Base-by-base conservation (phyloP, 2,888 invertebrate species). In the Dryobota labecula region DNA sequence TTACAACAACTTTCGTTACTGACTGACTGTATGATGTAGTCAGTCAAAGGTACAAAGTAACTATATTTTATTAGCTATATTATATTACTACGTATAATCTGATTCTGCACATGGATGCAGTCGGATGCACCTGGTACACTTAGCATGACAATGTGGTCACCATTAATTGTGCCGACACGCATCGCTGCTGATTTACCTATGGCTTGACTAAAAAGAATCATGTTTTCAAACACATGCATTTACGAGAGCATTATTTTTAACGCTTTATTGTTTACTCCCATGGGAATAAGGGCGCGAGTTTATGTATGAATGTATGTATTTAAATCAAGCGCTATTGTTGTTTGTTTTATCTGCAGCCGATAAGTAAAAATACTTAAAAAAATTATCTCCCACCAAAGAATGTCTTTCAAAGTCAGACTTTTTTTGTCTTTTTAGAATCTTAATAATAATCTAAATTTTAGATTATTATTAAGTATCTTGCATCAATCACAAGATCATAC, bases 81-180 rank as follows among this genome's bases (percentile, higher is more conserved):
- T n/a, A n/a, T 13, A 57, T 57, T 30, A 56, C 30, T 38, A 57
- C 9, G 41, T 57, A 38, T 47, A 43, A 43, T 57, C 36, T 18
- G 45, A 71, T 18, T 58, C 24, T 54, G 33, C 36, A 33, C n/a
- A 38, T 36, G 43, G 66, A 66, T 73, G 81, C 77, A 84, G 56
- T 76, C 62, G 60, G 58, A 49, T 84, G 68, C 65, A 64, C 66
- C 66, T 70, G 54, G 49, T 63, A 73, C 33, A 41, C 43, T 65
- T 63, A 30, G 41, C 62, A 49, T 58, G 15, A 73, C 60, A 81
- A 76, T 65, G 51, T 51, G 36, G 61, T 73, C 66, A 67, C 70
- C 53, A 76, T 71, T 69, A 51, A 72, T 60, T 70, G 68, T 76
- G 36, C 24, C 74, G 69, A 71, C 69, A 82, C 66, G 84, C 70